Evolutionary conservation across 2,797 vertebrate species (phyloP).

Genomic region (Onychomys torridus): DNA sequence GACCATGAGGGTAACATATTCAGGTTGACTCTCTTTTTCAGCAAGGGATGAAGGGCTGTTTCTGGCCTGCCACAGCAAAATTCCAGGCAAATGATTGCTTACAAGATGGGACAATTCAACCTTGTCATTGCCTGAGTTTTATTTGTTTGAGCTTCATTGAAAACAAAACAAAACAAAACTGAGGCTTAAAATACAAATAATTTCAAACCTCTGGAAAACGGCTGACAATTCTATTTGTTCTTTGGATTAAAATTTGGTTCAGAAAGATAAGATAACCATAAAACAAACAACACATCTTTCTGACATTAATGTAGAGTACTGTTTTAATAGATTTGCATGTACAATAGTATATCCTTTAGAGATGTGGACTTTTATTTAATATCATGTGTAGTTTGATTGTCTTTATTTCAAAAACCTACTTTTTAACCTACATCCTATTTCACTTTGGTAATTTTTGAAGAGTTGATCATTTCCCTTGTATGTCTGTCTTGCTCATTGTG

Average conservation of each 20-base stretch:
- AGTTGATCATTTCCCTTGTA: slow-evolving; percentile 18
- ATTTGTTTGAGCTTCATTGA: slow-evolving; percentile 67
- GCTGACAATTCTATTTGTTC: slow-evolving; percentile 49
- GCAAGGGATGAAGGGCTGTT: slow-evolving; percentile 47
- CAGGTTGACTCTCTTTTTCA: slow-evolving; percentile 55
- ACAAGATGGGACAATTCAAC: slow-evolving; percentile 61
- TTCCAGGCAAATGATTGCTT: slow-evolving; percentile 60
- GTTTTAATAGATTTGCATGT: slow-evolving; percentile 7
- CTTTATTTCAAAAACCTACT: slow-evolving; percentile 30
- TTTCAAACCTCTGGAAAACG: slow-evolving; percentile 37
- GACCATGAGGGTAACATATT: slow-evolving; percentile 39
- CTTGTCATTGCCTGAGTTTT: slow-evolving; percentile 62
- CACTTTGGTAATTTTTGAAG: slow-evolving; percentile 20
- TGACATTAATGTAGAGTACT: neutral
- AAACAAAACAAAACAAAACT: slow-evolving; percentile 22
- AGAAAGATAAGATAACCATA: slow-evolving; percentile 39
- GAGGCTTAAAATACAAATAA: slow-evolving; percentile 60
- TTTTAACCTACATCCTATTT: slow-evolving; percentile 12
- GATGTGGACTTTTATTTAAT: slow-evolving; percentile 23
- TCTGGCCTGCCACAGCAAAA: slow-evolving; percentile 63
- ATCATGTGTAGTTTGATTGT: slow-evolving; percentile 27
- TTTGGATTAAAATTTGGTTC: slow-evolving; percentile 46
- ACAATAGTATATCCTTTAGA: neutral
- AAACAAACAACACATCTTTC: slow-evolving; percentile 44
- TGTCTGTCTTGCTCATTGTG: slow-evolving; percentile 22